Conservation (phyloP, 2,888 invertebrate genomes). For the Standfussiana lucernea region DNA sequence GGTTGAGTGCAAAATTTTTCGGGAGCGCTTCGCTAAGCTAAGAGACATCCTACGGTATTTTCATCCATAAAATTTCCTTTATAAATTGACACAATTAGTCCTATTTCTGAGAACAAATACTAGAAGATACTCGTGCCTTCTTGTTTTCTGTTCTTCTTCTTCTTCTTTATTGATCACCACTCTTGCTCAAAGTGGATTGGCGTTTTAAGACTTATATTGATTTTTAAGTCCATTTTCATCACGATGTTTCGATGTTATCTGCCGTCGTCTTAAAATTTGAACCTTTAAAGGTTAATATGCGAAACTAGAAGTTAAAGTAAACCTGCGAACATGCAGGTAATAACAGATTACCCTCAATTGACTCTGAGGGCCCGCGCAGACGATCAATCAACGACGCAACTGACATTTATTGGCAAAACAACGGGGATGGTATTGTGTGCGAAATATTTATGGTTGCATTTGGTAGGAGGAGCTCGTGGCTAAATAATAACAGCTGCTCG, state of each 20-base stretch:
- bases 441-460: slow-evolving; percentile 1
- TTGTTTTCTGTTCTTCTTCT: too few relatives aligned
- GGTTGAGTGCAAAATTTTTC: too few relatives aligned
- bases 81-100: too few relatives aligned
- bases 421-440: neutral
- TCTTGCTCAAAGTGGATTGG: too few relatives aligned
- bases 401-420: slow-evolving; percentile 44
- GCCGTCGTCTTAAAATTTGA: neutral
- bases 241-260: neutral
- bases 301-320: slow-evolving; percentile 24
- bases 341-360: slow-evolving; percentile 61
- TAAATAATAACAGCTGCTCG: too few relatives aligned
- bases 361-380: slow-evolving; percentile 32
- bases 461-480: neutral
- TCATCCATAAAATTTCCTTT: too few relatives aligned
- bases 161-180: too few relatives aligned
- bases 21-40: too few relatives aligned
- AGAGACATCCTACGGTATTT: too few relatives aligned
- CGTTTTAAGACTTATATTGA: too few relatives aligned
- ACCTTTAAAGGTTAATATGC: slow-evolving; percentile 24
- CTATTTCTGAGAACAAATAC: too few relatives aligned
- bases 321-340: slow-evolving; percentile 29
- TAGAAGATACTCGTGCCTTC: too few relatives aligned
- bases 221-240: neutral
- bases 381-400: slow-evolving; percentile 38